Base-by-base conservation (phyloP, 1,140 invertebrate species). In the Proales similis region DNA sequence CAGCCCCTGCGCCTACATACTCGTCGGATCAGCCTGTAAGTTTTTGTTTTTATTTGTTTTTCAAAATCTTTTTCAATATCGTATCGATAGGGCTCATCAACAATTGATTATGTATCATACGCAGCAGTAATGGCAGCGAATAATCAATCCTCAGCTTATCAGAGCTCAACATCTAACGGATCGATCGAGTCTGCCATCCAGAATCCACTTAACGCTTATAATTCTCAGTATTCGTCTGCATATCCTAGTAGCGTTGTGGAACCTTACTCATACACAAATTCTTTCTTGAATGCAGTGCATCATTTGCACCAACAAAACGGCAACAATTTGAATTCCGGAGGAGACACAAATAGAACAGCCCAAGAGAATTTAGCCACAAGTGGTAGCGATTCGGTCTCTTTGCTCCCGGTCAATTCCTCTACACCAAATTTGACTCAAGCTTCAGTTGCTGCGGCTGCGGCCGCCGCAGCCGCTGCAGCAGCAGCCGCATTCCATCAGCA, bases 211-310 rank as follows among this genome's bases (percentile, higher is more conserved):
- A n/a, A n/a, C n/a, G n/a, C n/a, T n/a, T n/a, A n/a, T n/a, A n/a
- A n/a, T n/a, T n/a, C n/a, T n/a, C n/a, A n/a, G n/a, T n/a, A n/a
- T n/a, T n/a, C n/a, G n/a, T n/a, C n/a, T n/a, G n/a, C n/a, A n/a
- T n/a, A n/a, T n/a, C n/a, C n/a, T n/a, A n/a, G n/a, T n/a, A n/a
- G n/a, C n/a, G n/a, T n/a, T n/a, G n/a, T n/a, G n/a, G n/a, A n/a
- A n/a, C n/a, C n/a, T n/a, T 57, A 57, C 27, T 42, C 39, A 26
- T 57, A 57, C 36, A 42, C 51, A 17, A 57, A 57, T 36, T 57
- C 51, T 9, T 57, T 57, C 19, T 42, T 57, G 2, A 42, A 24
- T 26, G 51, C 51, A 4, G 51, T 57, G 12, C 51, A 57, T 22
- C 51, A 57, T 14, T 42, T 57, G 22, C 36, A 39, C 14, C 51